Evolutionary conservation across 2,113 vertebrate genomes (phyloP).

Genomic region (Solea solea): DNA sequence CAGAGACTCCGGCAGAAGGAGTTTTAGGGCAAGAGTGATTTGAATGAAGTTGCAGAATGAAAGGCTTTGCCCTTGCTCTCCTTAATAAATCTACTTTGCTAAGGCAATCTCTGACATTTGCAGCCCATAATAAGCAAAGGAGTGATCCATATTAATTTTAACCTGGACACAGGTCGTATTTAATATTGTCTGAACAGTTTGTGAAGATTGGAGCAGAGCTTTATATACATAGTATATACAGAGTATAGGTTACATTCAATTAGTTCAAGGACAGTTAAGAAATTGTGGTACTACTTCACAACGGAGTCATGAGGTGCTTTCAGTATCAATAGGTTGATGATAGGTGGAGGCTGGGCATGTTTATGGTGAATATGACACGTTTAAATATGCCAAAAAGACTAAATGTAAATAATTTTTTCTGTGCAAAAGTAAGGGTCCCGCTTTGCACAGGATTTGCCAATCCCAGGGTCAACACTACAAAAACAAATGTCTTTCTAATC

Average conservation of each 20-base stretch:
- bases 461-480: too few species aligned
- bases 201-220: background rate
- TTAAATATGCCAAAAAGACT: too few species aligned
- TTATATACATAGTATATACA: background rate
- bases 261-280: too few species aligned
- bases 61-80: slow-evolving; percentile 8
- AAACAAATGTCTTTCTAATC: too few species aligned
- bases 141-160: slow-evolving; percentile 16
- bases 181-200: background rate
- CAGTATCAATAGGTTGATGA: background rate
- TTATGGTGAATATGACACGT: too few species aligned
- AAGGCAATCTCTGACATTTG: slow-evolving; percentile 30
- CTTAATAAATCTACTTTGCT: slow-evolving; percentile 34
- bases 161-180: background rate
- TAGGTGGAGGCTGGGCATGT: background rate
- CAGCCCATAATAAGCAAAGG: slow-evolving; percentile 7
- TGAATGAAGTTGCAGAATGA: slow-evolving; percentile 27
- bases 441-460: too few species aligned
- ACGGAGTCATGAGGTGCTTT: too few species aligned
- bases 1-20: slow-evolving; percentile 18
- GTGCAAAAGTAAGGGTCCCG: too few species aligned
- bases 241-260: too few species aligned
- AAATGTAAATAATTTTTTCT: too few species aligned
- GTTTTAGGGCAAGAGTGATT: slow-evolving; percentile 19
- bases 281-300: too few species aligned